Percentiles rank a stretch among this genome's conserved stretches.
These are phyloP conservation scores for human DNA, from an alignment of 2,113 vertebrate species.

Conservation along the genomic window GRCh38 chr2:768001-768500, in stretches of 20 bases:
- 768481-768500: neutral
- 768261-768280: too few relatives aligned
- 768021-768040: too few relatives aligned
- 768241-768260: neutral
- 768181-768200: too few relatives aligned
- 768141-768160: too few relatives aligned
- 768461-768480: neutral
- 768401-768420: neutral
- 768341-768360: neutral
- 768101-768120: too few relatives aligned
- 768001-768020: too few relatives aligned
- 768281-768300: neutral
- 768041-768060: too few relatives aligned
- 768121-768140: too few relatives aligned
- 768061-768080: too few relatives aligned
- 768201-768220: too few relatives aligned
- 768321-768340: neutral
- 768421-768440: neutral
- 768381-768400: neutral
- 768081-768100: too few relatives aligned
- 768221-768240: neutral
- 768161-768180: too few relatives aligned
- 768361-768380: neutral
- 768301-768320: neutral
- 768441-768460: neutral